Conservation (phyloP, 2,113 vertebrate species). For the Pluvianellus socialis region DNA sequence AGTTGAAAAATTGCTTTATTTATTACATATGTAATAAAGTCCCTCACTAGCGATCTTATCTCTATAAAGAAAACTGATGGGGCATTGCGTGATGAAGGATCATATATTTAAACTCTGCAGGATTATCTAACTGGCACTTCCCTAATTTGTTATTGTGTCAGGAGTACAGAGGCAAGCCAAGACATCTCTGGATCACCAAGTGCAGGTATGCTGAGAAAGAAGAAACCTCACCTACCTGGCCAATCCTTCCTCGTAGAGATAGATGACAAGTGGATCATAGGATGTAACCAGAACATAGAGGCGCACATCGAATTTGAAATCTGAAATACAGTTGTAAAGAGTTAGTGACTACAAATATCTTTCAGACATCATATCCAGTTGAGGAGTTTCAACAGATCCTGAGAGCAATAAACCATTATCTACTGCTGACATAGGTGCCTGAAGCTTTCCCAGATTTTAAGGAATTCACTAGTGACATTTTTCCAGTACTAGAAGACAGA, state of each 20-base stretch:
- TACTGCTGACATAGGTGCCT: not conserved
- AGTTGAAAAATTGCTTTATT: not conserved
- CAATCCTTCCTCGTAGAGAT: conserved; percentile 95
- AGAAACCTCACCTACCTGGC: conserved; percentile 83
- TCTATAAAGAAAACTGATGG: not conserved
- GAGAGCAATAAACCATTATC: not conserved
- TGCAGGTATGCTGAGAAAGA: not conserved
- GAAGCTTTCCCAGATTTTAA: not conserved
- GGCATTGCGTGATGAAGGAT: not conserved
- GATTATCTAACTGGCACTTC: not conserved
- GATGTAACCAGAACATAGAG: conserved; percentile 96
- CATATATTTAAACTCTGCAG: not conserved
- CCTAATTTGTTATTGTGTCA: not conserved
- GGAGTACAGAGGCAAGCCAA: not conserved
- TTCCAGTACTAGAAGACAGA: not conserved
- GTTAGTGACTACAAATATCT: not conserved
- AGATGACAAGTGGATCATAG: conserved; percentile 92
- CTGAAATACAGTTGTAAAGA: conserved; percentile 62
- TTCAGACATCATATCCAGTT: not conserved
- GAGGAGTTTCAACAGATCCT: not conserved
- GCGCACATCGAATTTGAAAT: conserved; percentile 96
- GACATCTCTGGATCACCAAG: not conserved
- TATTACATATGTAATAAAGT: not conserved
- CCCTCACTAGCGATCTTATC: not conserved
- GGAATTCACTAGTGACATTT: not conserved